phyloP scores from a whole-genome alignment of 1,140 invertebrate species.

The Drosophila arawakana region DNA sequence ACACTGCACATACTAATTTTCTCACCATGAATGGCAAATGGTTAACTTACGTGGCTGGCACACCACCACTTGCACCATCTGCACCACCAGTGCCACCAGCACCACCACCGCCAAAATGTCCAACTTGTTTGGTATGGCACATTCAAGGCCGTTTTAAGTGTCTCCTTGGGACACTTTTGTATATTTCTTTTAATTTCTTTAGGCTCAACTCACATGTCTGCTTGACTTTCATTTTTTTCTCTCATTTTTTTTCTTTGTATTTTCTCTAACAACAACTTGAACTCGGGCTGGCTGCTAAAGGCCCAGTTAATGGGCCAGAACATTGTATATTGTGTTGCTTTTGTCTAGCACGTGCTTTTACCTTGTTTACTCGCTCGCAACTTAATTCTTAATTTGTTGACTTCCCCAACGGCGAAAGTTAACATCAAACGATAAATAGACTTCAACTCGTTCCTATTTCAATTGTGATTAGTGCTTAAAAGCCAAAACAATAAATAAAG shows the following conservation, averaged over 20 bases:
- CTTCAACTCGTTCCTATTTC: not conserved
- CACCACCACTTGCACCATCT: conserved; percentile 2
- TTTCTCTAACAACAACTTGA: conserved; percentile 16
- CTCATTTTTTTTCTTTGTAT: conserved; percentile 5
- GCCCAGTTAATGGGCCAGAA: conserved; percentile 41
- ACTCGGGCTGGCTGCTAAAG: conserved; percentile 31
- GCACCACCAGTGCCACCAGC: not conserved
- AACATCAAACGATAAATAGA: conserved; percentile 18
- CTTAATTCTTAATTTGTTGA: conserved; percentile 36
- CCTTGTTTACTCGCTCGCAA: conserved; percentile 22
- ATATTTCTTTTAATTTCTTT: conserved; percentile 47
- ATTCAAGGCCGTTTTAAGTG: conserved; percentile 52
- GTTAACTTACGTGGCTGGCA: conserved; percentile 33
- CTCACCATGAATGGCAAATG: conserved; percentile 41
- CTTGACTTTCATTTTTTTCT: not conserved
- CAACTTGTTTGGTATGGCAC: not conserved
- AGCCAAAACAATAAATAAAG: no score
- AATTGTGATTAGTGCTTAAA: not conserved
- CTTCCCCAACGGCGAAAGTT: conserved; percentile 8
- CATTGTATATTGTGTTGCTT: conserved; percentile 17
- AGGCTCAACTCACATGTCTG: conserved; percentile 12
- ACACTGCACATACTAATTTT: conserved; percentile 43
- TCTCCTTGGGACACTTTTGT: conserved; percentile 54
- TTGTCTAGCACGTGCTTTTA: conserved; percentile 32
- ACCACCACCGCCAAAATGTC: not conserved